Evolutionary conservation across 23 tunicate species (phyloP), one percentile per base, ranked within the genome.

Genomic region (Clavelina lepadiformis): DNA sequence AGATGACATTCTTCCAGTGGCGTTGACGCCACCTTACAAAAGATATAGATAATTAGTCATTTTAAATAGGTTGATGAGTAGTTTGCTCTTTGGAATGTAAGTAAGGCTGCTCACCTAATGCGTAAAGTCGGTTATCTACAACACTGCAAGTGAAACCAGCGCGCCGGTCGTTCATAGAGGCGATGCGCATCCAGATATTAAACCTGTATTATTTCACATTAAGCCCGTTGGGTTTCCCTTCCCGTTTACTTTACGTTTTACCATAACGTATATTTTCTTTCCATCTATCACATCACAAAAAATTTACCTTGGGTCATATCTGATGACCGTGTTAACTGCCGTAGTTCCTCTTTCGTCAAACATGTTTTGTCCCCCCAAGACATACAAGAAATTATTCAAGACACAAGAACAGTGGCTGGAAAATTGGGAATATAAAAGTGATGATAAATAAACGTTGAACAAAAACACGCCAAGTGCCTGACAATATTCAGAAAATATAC

Each of bases 281-380:
- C n/a, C n/a, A n/a, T n/a, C 20, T 13, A 20, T 2, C 44, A 0
- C 18, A 22, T 65, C 21, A 0, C n/a, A 11, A 44, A 46, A 63
- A 3, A 6, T 79, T 44, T 34, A 89, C 97, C 97, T 75, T 23
- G 99, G 99, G 61, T 94, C 99, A 56, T 94, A 94, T 70, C 99
- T 36, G 33, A 86, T 76, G 37, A 94, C 99, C 26, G 91, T 62
- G 38, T 86, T 94, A 0, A 94, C 99, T 6, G 99, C 99, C 22
- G 99, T 94, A 15, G 94, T 86, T 69, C 99, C 99, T 57, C 99
- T 61, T 66, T 94, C 99, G 51, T 94, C 99, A 67, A 94, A 94
- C 61, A 94, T 33, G 66, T 94, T 94, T 45, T 94, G 99, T 5
- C 99, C 99, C 41, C 99, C 99, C 33, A 91, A 44, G 2, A 94